Conservation (phyloP, 2,797 vertebrate species). For the Hippocampus kuda region DNA sequence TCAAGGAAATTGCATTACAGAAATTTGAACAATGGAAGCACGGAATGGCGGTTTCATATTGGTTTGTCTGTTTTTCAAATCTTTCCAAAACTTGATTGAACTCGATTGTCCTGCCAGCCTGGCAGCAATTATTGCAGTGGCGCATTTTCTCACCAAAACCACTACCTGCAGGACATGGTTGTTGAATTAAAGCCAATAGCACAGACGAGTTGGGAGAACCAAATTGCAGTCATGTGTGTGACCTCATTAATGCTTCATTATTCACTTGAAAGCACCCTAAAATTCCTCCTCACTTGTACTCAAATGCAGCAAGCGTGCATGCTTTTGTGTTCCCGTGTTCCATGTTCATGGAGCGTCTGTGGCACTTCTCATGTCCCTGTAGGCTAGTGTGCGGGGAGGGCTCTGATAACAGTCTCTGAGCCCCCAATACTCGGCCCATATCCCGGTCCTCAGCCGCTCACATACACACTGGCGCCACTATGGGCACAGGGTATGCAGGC, state of each 20-base stretch:
- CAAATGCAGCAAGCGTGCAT: background rate
- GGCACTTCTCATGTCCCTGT: constrained; percentile 17
- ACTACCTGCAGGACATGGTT: background rate
- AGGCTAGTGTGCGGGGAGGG: constrained; percentile 4
- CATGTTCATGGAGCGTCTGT: background rate
- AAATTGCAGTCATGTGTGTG: background rate
- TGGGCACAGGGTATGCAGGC: constrained; percentile 22
- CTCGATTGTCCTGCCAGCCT: background rate
- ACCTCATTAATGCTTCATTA: background rate
- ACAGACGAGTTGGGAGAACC: background rate
- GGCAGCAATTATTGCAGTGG: background rate
- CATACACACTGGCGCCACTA: constrained; percentile 29
- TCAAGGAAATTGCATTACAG: background rate
- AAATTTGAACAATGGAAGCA: background rate
- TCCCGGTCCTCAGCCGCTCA: constrained; percentile 43
- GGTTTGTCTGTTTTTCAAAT: background rate
- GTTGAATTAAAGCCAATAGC: background rate
- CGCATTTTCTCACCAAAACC: background rate
- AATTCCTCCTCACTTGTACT: background rate
- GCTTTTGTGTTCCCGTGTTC: constrained; percentile 2
- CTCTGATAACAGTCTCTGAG: constrained; percentile 27
- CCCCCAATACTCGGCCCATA: constrained; percentile 20
- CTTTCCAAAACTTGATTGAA: background rate
- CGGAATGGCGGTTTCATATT: background rate
- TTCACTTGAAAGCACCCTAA: background rate